Evolutionary conservation across 2,797 vertebrate genomes (phyloP), one percentile per base, ranked within the genome.

Genomic region (Muscicapa striata): DNA sequence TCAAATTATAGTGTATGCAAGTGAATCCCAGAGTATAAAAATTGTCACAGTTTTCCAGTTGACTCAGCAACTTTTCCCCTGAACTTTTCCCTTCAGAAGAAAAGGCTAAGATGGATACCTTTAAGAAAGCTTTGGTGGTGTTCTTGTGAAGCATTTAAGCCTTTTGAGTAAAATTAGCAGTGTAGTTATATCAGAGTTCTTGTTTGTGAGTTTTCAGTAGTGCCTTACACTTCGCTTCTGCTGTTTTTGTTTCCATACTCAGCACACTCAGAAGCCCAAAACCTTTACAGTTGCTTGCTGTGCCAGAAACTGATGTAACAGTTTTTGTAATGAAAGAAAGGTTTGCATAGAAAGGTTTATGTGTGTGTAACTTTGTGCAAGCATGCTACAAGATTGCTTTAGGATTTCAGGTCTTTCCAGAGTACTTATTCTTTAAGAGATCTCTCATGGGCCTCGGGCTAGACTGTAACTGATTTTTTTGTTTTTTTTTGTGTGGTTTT

Each of bases 371-470:
- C 43, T 9, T 24, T 68, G 34, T 80, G 36, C 30, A 73, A 55
- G n/a, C 20, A 34, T 67, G 15, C 40, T 64, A 7, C 49, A 49
- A 68, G 49, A 61, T 68, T 51, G 46, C 41, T 58, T 69, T 26
- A 82, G 81, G 58, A 57, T 61, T 59, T 27, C 9, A 32, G 15
- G 23, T 72, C 29, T 64, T 84, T 57, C 21, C 41, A 66, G 41
- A 27, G 27, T 8, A 4, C 11, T 34, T 83, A 8, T 41, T 84
- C 22, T 64, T 90, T 29, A 61, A 75, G 66, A 76, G 85, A 27
- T 43, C 40, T 38, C 14, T n/a, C 0, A 0, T 14, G 29, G 5
- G 11, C 23, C 24, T 78, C 45, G 64, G 66, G 10, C 23, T 58
- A 32, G 26, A 24, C 22, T 59, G 36, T 63, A 68, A 10, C 12